Evolutionary conservation across 2,888 invertebrate genomes (phyloP), one percentile per base, ranked within the genome.

Genomic region (Agrochola circellaris): DNA sequence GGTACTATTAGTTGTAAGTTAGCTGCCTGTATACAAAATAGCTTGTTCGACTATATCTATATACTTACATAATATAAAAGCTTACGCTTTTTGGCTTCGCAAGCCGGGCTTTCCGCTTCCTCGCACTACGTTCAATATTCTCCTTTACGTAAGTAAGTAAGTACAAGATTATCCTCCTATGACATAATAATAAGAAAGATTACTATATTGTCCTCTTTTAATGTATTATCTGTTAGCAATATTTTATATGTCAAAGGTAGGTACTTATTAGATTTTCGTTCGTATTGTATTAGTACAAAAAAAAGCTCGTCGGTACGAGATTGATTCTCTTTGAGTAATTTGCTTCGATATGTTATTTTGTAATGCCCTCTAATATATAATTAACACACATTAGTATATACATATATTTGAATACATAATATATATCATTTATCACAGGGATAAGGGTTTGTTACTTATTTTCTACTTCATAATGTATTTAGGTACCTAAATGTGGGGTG

Each of bases 401-500:
- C 26, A 64, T 34, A 23, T 60, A 61, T 51, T 34, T 71, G 65
- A 76, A 65, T 23, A 68, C 34, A 75, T 38, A 81, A 75, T 38
- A 81, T 30, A 74, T 83, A 65, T 67, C 60, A 80, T 38, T 77
- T 87, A 87, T 87, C 87, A 87, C 87, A 87, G 87, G 88, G 84
- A 84, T 81, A 84, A 84, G 75, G 85, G 85, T 76, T 78, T 73
- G n/a, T 73, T 56, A 64, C 75, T 87, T 85, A 82, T 45, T 65
- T 73, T 65, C 72, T 86, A 86, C 45, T 70, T 70, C 60, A 67
- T 45, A 62, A 9, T n/a, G 56, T 42, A 34, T 20, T 7, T 15
- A 34, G 0, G 23, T 30, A n/a, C 13, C 8, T 48, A 38, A 23
- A 30, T 54, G n/a, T 48, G 15, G 15, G n/a, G 7, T 62, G 34